phyloP scores from a whole-genome alignment of 2,888 invertebrate species.

The Athalia rosae region DNA sequence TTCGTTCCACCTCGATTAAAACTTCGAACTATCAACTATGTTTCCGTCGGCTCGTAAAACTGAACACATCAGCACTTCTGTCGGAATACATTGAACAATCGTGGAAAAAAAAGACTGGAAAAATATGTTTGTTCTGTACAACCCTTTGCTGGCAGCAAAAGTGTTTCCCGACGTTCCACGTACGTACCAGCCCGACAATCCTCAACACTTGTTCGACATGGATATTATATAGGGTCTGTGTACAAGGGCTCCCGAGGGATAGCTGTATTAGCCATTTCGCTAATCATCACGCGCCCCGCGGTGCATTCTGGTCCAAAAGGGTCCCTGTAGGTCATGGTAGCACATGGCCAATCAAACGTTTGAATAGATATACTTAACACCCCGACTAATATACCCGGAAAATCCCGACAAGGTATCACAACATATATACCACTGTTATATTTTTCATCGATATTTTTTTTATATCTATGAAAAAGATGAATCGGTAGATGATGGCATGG shows the following conservation, averaged over 20 bases:
- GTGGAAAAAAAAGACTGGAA: neutral
- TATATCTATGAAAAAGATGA: no score
- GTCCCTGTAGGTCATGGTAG: conserved; percentile 35
- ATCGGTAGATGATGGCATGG: no score
- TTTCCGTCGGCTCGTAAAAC: no score
- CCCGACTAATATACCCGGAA: conserved; percentile 47
- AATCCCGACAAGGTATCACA: conserved; percentile 35
- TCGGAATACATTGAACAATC: neutral
- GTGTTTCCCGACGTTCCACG: neutral
- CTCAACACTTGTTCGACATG: conserved; percentile 30
- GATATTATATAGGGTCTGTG: neutral
- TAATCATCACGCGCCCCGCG: conserved; percentile 42
- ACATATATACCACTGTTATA: no score
- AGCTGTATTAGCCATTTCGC: conserved; percentile 43
- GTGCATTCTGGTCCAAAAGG: conserved; percentile 18
- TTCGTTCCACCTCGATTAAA: no score
- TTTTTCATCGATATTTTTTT: no score
- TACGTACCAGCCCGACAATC: neutral
- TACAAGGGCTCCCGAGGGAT: conserved; percentile 41
- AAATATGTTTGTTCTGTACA: no score
- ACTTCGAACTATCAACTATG: no score
- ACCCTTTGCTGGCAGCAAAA: no score
- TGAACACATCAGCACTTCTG: no score
- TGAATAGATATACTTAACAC: conserved; percentile 52
- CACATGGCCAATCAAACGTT: conserved; percentile 57